Evolutionary conservation across 1,140 invertebrate species (phyloP).

Genomic region (Drosophila quadrilineata): DNA sequence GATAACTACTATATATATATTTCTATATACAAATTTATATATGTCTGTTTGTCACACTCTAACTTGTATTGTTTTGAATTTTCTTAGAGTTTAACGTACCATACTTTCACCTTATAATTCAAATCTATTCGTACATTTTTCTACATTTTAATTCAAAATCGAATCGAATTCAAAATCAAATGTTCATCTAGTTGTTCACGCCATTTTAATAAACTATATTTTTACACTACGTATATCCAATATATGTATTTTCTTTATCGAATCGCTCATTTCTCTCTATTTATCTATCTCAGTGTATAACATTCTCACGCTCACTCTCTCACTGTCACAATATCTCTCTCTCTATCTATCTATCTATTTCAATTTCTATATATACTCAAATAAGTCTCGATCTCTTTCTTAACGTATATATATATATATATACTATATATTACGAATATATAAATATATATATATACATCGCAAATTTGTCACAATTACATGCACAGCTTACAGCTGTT

Average conservation of each 20-base stretch:
- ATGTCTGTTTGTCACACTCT: conserved; percentile 67
- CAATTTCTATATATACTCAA: too few species aligned
- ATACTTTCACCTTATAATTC: conserved; percentile 55
- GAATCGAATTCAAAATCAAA: too few species aligned
- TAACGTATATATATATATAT: conserved; percentile 10
- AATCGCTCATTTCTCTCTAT: conserved; percentile 13
- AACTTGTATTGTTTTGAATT: conserved; percentile 69
- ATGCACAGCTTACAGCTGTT: conserved; percentile 45
- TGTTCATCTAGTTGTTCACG: conserved; percentile 51
- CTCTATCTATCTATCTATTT: conserved; percentile 18
- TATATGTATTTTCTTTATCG: conserved; percentile 23
- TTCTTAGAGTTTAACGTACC: conserved; percentile 61
- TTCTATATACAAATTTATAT: conserved; percentile 17
- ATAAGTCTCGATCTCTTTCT: conserved; percentile 8
- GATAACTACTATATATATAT: conserved; percentile 15
- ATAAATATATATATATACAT: conserved; percentile 24
- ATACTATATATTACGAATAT: too few species aligned
- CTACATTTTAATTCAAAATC: conserved; percentile 49
- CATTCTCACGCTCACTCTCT: conserved; percentile 4
- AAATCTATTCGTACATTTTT: conserved; percentile 61
- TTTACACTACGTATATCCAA: conserved; percentile 28
- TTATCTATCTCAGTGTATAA: too few species aligned
- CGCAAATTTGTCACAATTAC: conserved; percentile 39
- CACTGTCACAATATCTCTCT: conserved; percentile 12
- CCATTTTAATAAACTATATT: conserved; percentile 28